phyloP scores from a whole-genome alignment of 2,888 invertebrate species.

The Meloe dianella region DNA sequence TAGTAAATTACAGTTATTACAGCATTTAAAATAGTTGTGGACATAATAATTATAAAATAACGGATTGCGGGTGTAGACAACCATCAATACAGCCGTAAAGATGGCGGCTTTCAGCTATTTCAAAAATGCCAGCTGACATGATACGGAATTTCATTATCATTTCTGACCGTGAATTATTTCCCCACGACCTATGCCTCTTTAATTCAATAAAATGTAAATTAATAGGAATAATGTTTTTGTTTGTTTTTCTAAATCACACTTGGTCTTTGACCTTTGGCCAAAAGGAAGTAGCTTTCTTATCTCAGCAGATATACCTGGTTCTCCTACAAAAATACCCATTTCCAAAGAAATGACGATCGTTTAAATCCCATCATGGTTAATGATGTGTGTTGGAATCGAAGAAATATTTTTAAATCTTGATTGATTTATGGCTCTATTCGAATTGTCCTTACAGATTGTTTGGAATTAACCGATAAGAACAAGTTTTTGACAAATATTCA shows the following conservation, averaged over 20 bases:
- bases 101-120: not conserved
- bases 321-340: not conserved
- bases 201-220: not conserved
- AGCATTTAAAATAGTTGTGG: not conserved
- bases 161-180: not conserved
- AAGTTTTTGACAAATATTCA: not conserved
- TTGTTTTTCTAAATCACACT: not conserved
- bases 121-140: not conserved
- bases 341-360: not conserved
- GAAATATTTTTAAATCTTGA: not conserved
- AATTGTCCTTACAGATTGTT: no score
- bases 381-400: not conserved
- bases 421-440: not conserved
- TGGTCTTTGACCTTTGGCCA: conserved; percentile 4
- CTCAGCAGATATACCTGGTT: not conserved
- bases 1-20: no score
- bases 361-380: not conserved
- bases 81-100: not conserved
- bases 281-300: no score
- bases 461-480: no score
- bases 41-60: not conserved
- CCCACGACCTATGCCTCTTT: not conserved
- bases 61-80: not conserved
- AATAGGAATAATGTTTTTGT: not conserved
- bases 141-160: not conserved